Evolutionary conservation across 2,113 vertebrate genomes (phyloP).

Genomic region (Oriolus oriolus): DNA sequence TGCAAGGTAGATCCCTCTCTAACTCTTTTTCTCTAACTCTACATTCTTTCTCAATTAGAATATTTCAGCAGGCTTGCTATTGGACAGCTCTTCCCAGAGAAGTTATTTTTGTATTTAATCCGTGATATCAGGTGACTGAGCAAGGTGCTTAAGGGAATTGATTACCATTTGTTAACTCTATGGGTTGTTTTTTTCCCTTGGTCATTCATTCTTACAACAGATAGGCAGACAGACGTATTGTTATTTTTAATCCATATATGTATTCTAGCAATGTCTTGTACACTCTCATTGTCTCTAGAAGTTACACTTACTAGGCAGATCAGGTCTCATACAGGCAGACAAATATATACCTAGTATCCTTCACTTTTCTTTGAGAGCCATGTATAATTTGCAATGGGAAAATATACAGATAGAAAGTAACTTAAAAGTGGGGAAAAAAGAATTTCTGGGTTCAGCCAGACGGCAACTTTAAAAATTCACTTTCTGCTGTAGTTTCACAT

Average conservation of each 20-base stretch:
- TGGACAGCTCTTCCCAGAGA: neutral
- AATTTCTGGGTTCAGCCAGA: neutral
- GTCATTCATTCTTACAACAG: neutral
- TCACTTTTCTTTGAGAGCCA: neutral
- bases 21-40: neutral
- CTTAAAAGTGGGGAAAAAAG: accelerated
- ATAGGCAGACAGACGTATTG: neutral
- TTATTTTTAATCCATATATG: neutral
- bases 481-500: neutral
- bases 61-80: neutral
- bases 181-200: neutral
- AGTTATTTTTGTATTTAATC: neutral
- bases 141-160: neutral
- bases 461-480: neutral
- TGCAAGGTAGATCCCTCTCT: neutral
- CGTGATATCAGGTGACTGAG: neutral
- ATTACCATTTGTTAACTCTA: neutral
- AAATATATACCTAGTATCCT: neutral
- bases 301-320: neutral
- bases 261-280: neutral
- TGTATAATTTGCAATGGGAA: neutral
- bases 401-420: neutral
- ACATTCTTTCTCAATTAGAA: neutral
- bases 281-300: neutral
- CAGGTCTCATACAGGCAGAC: neutral